These are phyloP conservation scores for Argyresthia albistria DNA, from an alignment of 2,888 invertebrate species.

Conservation along the genomic window DNA sequence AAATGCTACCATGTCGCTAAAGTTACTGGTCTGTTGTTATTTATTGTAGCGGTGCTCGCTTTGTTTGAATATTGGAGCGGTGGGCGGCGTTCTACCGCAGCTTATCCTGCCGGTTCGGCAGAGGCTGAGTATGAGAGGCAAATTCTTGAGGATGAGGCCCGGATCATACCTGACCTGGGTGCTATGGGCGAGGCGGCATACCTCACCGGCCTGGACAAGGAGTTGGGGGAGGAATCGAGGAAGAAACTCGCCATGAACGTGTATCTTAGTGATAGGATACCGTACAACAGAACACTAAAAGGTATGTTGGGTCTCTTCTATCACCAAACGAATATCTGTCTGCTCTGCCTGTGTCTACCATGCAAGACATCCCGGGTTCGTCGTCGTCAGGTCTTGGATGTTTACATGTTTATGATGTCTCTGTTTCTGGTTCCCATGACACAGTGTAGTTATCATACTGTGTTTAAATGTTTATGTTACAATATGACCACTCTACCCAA, in stretches of 20 bases:
- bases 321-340: too few species aligned
- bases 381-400: too few species aligned
- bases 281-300: conserved; percentile 84
- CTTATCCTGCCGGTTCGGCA: conserved; percentile 24
- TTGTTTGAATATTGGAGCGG: conserved; percentile 60
- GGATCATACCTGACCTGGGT: conserved; percentile 79
- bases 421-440: too few species aligned
- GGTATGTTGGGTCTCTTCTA: conserved; percentile 36
- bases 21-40: conserved; percentile 31
- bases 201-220: conserved; percentile 77
- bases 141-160: conserved; percentile 74
- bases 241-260: conserved; percentile 91
- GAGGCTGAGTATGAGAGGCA: conserved; percentile 46
- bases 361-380: too few species aligned
- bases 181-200: conserved; percentile 78
- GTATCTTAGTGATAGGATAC: conserved; percentile 88
- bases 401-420: too few species aligned
- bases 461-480: too few species aligned
- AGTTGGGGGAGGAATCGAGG: conserved; percentile 78
- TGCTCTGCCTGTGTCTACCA: too few species aligned
- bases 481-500: too few species aligned
- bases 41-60: conserved; percentile 41
- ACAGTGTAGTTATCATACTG: too few species aligned
- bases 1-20: conserved; percentile 53
- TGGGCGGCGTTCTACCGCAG: conserved; percentile 35